Evolutionary conservation across 2,888 invertebrate species (phyloP).

Genomic region (Stramonita haemastoma): DNA sequence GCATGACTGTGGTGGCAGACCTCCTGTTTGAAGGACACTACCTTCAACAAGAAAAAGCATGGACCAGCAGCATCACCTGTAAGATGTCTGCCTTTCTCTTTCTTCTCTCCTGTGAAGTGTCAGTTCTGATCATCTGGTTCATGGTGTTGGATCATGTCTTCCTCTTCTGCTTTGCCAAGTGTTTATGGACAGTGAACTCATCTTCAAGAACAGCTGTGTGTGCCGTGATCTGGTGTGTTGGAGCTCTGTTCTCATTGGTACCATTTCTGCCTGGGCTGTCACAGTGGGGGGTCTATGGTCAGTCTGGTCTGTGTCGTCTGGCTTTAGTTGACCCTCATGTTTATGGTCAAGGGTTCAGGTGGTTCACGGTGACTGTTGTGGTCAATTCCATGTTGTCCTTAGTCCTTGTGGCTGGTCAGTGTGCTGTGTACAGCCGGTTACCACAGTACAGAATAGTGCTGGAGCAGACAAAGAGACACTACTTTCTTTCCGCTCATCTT

Average conservation of each 20-base stretch:
- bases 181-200: background rate
- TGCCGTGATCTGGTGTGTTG: background rate
- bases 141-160: background rate
- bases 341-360: background rate
- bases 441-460: background rate
- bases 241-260: background rate
- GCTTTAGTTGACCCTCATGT: background rate
- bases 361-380: conserved; percentile 6
- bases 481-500: background rate
- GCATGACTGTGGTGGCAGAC: background rate
- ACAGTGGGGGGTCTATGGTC: background rate
- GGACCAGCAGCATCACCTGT: background rate
- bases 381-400: background rate
- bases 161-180: background rate
- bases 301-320: conserved; percentile 22
- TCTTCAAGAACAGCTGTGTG: background rate
- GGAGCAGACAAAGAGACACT: background rate
- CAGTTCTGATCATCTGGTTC: conserved; percentile 6
- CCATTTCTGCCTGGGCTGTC: conserved; percentile 8
- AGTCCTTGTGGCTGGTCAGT: background rate
- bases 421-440: background rate
- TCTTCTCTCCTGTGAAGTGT: background rate
- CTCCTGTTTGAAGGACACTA: background rate
- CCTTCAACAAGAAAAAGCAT: background rate
- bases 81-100: conserved; percentile 2